Conservation (phyloP, 2,113 vertebrate genomes). For the Tetrao urogallus region DNA sequence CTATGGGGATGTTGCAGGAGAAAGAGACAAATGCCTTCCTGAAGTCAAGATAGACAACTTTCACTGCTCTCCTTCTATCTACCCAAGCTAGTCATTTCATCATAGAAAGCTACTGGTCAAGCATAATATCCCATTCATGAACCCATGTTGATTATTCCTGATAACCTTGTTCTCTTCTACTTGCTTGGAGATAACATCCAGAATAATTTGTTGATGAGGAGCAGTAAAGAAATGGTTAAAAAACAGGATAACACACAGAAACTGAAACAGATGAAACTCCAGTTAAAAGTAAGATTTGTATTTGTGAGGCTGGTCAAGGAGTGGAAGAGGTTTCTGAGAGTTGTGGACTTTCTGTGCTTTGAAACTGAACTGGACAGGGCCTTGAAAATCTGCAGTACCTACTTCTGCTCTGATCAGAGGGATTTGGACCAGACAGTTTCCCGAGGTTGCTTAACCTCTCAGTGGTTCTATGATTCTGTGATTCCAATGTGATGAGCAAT, state of each 20-base stretch:
- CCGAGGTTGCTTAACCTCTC: neutral
- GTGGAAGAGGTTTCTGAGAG: rapidly evolving
- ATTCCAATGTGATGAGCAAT: neutral
- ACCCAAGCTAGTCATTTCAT: too few species aligned
- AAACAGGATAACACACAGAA: neutral
- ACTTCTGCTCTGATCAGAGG: neutral
- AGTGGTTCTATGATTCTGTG: rapidly evolving
- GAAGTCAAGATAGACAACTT: neutral
- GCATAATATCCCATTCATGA: neutral
- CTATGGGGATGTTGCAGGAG: too few species aligned
- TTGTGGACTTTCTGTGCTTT: neutral
- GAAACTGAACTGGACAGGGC: neutral
- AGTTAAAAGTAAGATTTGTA: neutral
- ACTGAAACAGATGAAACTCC: neutral
- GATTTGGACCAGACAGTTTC: rapidly evolving
- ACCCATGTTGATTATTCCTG: neutral
- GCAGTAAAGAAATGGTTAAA: neutral
- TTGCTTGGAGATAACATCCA: neutral
- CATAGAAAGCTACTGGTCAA: neutral
- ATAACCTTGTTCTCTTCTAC: neutral
- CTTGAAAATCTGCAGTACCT: neutral
- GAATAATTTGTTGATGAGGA: neutral
- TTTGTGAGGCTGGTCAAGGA: neutral
- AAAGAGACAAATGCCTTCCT: too few species aligned
- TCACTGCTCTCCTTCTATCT: too few species aligned